Evolutionary conservation across 2,797 vertebrate genomes (phyloP).

Genomic region (Euphonia xanthogaster): DNA sequence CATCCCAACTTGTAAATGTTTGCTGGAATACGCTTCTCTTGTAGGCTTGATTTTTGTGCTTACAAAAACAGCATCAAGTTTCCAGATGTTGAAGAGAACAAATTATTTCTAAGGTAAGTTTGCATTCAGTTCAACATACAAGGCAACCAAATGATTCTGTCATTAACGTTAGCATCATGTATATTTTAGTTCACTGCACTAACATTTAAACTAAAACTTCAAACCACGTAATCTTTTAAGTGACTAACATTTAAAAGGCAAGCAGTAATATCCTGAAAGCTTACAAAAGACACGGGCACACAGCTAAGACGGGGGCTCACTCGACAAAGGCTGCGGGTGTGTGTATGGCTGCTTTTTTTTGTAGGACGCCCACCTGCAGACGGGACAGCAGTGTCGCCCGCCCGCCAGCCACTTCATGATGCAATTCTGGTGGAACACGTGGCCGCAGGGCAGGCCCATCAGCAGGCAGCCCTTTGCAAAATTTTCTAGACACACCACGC

Average conservation of each 20-base stretch:
- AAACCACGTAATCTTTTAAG: constrained; percentile 78
- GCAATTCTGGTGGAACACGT: constrained; percentile 96
- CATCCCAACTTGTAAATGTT: constrained; percentile 65
- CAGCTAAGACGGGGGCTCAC: constrained; percentile 67
- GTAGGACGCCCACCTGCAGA: constrained; percentile 95
- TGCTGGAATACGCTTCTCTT: constrained; percentile 61
- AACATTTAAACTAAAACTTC: constrained; percentile 81
- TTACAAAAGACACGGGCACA: constrained; percentile 63
- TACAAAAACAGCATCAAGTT: constrained; percentile 70
- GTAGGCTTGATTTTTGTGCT: constrained; percentile 74
- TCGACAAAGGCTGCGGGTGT: constrained; percentile 62
- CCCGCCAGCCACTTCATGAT: constrained; percentile 91
- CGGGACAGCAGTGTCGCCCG: constrained; percentile 92
- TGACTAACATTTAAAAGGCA: constrained; percentile 85
- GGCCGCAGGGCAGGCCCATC: constrained; percentile 93
- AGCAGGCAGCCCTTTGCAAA: constrained; percentile 86
- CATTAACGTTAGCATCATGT: constrained; percentile 74
- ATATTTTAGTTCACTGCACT: constrained; percentile 78
- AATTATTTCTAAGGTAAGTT: constrained; percentile 58
- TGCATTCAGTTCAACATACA: constrained; percentile 75
- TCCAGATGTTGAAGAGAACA: constrained; percentile 64
- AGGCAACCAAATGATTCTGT: constrained; percentile 78
- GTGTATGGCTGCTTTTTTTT: constrained; percentile 86
- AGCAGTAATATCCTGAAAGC: constrained; percentile 79
- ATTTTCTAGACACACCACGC: constrained; percentile 96